These are phyloP conservation scores for Vidua macroura DNA, from an alignment of 2,113 vertebrate species.

Conservation along the genomic window DNA sequence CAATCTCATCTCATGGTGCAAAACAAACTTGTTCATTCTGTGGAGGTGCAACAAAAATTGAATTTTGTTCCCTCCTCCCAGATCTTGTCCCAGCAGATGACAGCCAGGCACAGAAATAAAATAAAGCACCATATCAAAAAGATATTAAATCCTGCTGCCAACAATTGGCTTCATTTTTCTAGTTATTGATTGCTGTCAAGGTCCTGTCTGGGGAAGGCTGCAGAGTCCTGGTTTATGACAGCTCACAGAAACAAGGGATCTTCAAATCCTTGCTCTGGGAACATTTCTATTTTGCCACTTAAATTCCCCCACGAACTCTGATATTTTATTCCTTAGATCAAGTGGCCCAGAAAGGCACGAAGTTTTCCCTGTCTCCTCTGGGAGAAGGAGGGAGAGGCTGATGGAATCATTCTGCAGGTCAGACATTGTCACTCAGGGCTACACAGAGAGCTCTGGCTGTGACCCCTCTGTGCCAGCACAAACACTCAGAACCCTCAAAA, in stretches of 20 bases:
- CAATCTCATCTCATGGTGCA: neutral
- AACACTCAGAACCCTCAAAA: neutral
- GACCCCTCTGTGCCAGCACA: neutral
- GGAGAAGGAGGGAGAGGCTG: neutral
- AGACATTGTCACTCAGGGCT: neutral
- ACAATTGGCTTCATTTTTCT: constrained; percentile 40
- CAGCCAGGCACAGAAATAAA: constrained; percentile 38
- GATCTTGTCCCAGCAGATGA: constrained; percentile 10
- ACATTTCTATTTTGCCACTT: neutral
- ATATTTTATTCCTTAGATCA: neutral
- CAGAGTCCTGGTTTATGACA: constrained; percentile 4
- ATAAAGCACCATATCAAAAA: neutral
- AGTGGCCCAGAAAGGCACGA: neutral
- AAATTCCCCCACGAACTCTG: neutral
- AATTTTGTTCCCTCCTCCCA: neutral
- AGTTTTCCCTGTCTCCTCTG: neutral
- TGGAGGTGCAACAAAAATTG: neutral
- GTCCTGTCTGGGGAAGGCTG: neutral
- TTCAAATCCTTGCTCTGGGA: neutral
- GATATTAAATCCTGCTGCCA: constrained; percentile 48
- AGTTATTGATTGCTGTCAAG: constrained; percentile 43
- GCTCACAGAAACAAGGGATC: neutral
- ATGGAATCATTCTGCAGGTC: neutral
- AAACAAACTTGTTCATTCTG: neutral
- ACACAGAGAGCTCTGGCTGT: neutral